Base-by-base conservation (phyloP, 2,113 vertebrate species). In the Psittacus erithacus region DNA sequence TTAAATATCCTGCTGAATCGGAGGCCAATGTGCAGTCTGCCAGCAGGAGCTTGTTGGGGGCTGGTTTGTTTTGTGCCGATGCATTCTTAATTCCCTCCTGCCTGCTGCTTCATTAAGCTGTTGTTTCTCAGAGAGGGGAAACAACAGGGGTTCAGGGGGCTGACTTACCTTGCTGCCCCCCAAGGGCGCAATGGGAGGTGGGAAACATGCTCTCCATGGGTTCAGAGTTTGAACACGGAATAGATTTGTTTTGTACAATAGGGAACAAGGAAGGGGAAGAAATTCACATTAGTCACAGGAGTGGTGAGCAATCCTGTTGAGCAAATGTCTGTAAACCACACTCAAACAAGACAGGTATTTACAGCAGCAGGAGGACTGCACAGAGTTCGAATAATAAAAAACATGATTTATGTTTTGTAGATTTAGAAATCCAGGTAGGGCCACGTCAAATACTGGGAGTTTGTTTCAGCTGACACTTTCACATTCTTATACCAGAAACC, bases 151-250 rank as follows among this genome's bases (percentile, higher is more conserved):
- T 35, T 63, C 41, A 25, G 3, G 2, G 17, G 16, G 39, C 57
- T 50, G 44, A 43, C 47, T 82, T 89, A 70, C n/a, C 65, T 84
- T 1, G 2, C 65, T 68, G 50, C 20, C 27, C 25, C 1, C 17
- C 14, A 27, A 20, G 23, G 35, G 43, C 1, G 0, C 83, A 70
- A 77, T 2, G 1, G 43, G 83, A 64, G 35, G 55, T 57, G 28
- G 75, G 63, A 64, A 92, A 63, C 6, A 4, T 4, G 62, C 23
- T 86, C 77, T 13, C 52, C 0, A 0, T 1, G 0, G 0, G 41
- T 24, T 86, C 3, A 1, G 57, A 44, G 23, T 82, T 84, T 81
- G 46, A 57, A 50, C 17, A 75, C 1, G 10, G 29, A 46, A 43
- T 6, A 76, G 77, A 69, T 90, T 29, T 68, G 39, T 59, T 84